Conservation (phyloP, 2,888 invertebrate species). For the Noctua janthe region DNA sequence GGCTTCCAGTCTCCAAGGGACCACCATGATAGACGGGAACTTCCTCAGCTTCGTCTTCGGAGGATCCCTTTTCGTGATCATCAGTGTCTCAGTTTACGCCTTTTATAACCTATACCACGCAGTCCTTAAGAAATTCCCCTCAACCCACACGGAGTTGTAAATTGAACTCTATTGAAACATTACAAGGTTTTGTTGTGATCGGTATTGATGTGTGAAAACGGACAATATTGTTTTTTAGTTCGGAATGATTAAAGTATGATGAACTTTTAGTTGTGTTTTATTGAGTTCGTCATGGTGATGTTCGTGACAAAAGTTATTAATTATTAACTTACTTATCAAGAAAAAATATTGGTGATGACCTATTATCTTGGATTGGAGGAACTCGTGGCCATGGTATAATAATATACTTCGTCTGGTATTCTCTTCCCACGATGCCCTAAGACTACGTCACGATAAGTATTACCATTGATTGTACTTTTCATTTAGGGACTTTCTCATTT, state of each 20-base stretch:
- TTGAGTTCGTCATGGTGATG: neutral
- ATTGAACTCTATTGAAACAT: slow-evolving; percentile 59
- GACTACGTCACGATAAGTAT: no score
- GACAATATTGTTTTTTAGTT: slow-evolving; percentile 63
- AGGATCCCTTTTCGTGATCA: slow-evolving; percentile 93
- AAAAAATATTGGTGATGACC: no score
- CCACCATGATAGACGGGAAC: slow-evolving; percentile 95
- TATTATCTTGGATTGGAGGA: no score
- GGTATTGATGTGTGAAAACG: slow-evolving; percentile 52
- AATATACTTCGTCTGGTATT: no score
- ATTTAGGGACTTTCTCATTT: no score
- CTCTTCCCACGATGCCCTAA: no score
- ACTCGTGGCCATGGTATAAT: no score
- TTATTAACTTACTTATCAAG: no score
- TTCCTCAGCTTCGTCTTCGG: slow-evolving; percentile 96
- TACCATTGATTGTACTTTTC: no score
- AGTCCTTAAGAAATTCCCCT: slow-evolving; percentile 95
- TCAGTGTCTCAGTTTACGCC: slow-evolving; percentile 95
- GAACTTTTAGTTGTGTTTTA: slow-evolving; percentile 56
- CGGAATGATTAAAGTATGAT: slow-evolving; percentile 60
- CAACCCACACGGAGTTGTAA: slow-evolving; percentile 95
- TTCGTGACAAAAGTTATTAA: neutral
- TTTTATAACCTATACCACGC: slow-evolving; percentile 93
- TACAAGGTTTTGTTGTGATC: slow-evolving; percentile 60
- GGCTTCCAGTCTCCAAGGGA: slow-evolving; percentile 86